These are phyloP conservation scores for Furnarius figulus DNA, from an alignment of 2,113 vertebrate genomes.

Conservation along the genomic window DNA sequence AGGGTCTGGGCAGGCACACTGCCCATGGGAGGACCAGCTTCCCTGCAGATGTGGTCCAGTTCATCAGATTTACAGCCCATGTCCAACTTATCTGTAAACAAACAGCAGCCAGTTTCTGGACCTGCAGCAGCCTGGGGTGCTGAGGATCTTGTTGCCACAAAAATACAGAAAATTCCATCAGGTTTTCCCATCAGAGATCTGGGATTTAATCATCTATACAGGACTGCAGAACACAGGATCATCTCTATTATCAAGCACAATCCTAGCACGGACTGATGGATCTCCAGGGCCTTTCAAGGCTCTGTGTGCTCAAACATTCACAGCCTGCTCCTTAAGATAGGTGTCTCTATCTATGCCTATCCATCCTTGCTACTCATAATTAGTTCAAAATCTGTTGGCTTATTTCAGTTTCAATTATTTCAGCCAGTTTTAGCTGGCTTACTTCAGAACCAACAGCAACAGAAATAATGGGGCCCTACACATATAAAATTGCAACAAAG, in stretches of 20 bases:
- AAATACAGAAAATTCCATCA: not conserved
- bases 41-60: not conserved
- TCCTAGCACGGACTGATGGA: not conserved
- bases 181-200: not conserved
- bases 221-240: not conserved
- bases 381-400: not conserved
- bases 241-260: not conserved
- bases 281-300: not conserved
- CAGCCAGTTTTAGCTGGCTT: not conserved
- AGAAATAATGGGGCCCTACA: not conserved
- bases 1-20: not conserved
- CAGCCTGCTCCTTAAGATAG: not conserved
- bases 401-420: not conserved
- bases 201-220: not conserved
- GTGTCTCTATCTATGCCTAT: not conserved
- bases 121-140: not conserved
- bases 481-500: not conserved
- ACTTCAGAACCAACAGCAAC: not conserved
- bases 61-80: not conserved
- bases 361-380: not conserved
- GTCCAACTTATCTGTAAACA: slow-evolving; percentile 13
- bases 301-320: not conserved
- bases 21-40: not conserved
- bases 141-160: not conserved
- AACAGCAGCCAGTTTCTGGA: slow-evolving; percentile 14